Evolutionary conservation across 2,113 vertebrate genomes (phyloP).

Genomic region (Pseudorectes ferrugineus): DNA sequence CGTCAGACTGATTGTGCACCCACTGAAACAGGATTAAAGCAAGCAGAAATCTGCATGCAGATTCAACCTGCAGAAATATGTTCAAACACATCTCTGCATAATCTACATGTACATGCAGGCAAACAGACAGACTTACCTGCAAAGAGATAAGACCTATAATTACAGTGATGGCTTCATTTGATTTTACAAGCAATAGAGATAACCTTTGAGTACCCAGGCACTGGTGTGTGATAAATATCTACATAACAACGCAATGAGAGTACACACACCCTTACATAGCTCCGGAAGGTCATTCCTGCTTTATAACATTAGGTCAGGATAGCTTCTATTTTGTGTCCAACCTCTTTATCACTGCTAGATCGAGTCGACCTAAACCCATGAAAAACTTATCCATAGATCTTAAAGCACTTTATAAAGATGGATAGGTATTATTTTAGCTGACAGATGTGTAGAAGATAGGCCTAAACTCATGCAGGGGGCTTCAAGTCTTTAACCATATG

Average conservation of each 20-base stretch:
- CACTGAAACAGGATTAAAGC: neutral
- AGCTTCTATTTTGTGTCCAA: neutral
- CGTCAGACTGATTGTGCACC: neutral
- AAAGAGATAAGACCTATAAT: neutral
- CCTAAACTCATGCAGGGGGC: neutral
- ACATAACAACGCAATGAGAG: neutral
- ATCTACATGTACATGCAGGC: neutral
- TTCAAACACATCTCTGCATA: neutral
- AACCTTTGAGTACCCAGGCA: neutral
- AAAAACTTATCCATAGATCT: neutral
- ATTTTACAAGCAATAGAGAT: neutral
- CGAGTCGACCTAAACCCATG: neutral
- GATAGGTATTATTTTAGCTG: neutral
- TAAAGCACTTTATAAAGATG: neutral
- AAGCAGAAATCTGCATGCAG: neutral
- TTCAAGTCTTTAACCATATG: neutral
- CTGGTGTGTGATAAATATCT: neutral
- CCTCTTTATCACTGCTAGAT: neutral
- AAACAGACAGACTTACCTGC: neutral
- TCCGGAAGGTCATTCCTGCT: neutral
- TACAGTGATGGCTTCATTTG: neutral
- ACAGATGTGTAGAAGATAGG: neutral
- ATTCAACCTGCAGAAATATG: neutral
- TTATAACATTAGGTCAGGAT: neutral
- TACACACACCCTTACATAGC: fast-evolving